Base-by-base conservation (phyloP, 2,797 vertebrate species). In the Enteromius thamalakanensis region DNA sequence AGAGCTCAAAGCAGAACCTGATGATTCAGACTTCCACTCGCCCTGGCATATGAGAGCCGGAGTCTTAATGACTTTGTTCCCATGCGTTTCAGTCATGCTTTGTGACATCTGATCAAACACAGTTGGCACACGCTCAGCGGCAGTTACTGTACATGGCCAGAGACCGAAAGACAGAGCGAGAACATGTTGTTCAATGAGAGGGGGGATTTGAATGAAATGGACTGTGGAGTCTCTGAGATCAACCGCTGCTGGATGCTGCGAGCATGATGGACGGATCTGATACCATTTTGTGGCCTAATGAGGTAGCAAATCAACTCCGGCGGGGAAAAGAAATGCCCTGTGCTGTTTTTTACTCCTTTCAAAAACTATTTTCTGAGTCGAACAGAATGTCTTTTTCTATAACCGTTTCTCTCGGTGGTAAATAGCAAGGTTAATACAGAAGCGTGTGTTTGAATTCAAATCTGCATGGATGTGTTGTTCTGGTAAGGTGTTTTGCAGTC, bases 21-120 rank as follows among this genome's bases (percentile, higher is more conserved):
- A 91, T 92, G 91, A 94, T 90, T 93, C 92, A 92, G 84, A 77
- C 76, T 68, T 80, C 55, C 53, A 77, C 77, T 89, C 82, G 89
- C 91, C 84, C 87, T 85, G 86, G 76, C 82, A 86, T 87, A 70
- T 23, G 29, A 74, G 87, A 82, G 78, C 85, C 84, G 80, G 62
- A 89, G 86, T 78, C 85, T 88, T 86, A 79, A 88, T 86, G 86
- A 69, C 85, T 86, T 82, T 53, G 71, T 86, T 87, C 79, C 64
- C 81, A 23, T 80, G 84, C 74, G 68, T 71, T 75, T 42, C 62
- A 80, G 58, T 85, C 78, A 74, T 86, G 84, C 71, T 80, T 77
- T 81, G 74, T 84, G 83, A 85, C 87, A 81, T 86, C 83, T 89
- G 87, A 87, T 86, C 80, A 84, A 87, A 84, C 84, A 82, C 83